Percentiles rank a stretch among this genome's conserved stretches.
phyloP scores from a whole-genome alignment of 2,888 invertebrate genomes.

The Acrocera orbiculus region DNA sequence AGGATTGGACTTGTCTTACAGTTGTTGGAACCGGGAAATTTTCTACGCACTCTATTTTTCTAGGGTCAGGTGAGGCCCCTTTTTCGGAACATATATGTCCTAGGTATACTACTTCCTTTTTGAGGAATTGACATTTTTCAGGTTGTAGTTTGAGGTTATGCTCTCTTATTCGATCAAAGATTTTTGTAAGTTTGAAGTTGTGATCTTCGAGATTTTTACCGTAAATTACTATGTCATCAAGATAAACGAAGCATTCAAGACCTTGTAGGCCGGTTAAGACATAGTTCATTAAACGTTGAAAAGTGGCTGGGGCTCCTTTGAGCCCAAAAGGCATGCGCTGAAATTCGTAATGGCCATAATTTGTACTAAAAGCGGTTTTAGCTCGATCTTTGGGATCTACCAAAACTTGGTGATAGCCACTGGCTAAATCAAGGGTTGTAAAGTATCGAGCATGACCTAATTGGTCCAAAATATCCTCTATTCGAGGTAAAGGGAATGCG shows the following conservation, averaged over 20 bases:
- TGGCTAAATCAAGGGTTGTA: no score
- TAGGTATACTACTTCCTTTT: no score
- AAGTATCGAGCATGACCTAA: constrained; percentile 9
- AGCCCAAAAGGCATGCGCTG: constrained; percentile 23
- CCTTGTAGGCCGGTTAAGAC: constrained; percentile 21
- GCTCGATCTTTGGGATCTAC: constrained; percentile 3
- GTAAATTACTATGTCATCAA: constrained; percentile 6
- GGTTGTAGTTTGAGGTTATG: no score
- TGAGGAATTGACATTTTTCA: no score
- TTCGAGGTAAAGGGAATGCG: constrained; percentile 7
- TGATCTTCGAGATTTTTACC: no score
- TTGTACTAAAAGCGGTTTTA: constrained; percentile 11
- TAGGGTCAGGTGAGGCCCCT: constrained; percentile 13
- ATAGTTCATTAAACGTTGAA: constrained; percentile 24
- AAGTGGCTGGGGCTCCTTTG: constrained; percentile 24
- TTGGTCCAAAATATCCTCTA: constrained; percentile 11
- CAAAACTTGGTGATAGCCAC: no score
- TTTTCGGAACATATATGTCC: neutral
- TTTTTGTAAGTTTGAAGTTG: no score
- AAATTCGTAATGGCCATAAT: constrained; percentile 7
- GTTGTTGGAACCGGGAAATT: constrained; percentile 13
- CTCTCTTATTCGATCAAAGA: no score
- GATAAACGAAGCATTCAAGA: constrained; percentile 4
- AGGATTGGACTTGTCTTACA: constrained; percentile 2
- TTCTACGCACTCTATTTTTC: constrained; percentile 12